phyloP scores from a whole-genome alignment of 2,113 vertebrate species.

The Lynx canadensis region DNA sequence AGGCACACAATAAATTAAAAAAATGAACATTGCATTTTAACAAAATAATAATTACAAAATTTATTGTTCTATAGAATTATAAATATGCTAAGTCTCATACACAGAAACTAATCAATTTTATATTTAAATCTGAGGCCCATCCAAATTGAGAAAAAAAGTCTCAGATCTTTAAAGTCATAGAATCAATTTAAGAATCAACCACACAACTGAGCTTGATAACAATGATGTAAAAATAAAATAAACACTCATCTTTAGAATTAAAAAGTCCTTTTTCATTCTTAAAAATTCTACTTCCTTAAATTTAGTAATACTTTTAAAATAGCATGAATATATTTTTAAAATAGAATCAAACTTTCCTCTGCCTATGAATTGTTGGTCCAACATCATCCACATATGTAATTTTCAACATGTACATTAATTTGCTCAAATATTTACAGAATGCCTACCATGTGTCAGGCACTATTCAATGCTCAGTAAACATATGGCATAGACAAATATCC shows the following conservation, averaged over 20 bases:
- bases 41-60: conserved; percentile 39
- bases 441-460: background rate
- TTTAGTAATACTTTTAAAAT: conserved; percentile 24
- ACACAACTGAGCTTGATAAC: background rate
- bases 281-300: background rate
- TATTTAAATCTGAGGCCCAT: background rate
- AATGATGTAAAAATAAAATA: background rate
- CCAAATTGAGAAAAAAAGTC: conserved; percentile 2
- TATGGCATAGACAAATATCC: background rate
- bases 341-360: conserved; percentile 13
- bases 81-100: background rate
- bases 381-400: background rate
- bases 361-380: conserved; percentile 1
- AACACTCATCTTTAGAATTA: conserved; percentile 12
- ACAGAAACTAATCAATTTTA: background rate
- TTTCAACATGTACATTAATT: conserved; percentile 39
- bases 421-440: conserved; percentile 33
- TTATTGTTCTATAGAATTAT: background rate
- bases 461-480: conserved; percentile 33
- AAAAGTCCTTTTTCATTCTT: background rate
- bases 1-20: background rate
- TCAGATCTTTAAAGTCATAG: background rate
- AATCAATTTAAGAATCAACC: conserved; percentile 13
- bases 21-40: conserved; percentile 30
- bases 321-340: background rate